A percentile compares a stretch with the other conserved stretches of the same genome.
Conservation (phyloP, 2,888 invertebrate genomes). For the Ptilodon capucinus region DNA sequence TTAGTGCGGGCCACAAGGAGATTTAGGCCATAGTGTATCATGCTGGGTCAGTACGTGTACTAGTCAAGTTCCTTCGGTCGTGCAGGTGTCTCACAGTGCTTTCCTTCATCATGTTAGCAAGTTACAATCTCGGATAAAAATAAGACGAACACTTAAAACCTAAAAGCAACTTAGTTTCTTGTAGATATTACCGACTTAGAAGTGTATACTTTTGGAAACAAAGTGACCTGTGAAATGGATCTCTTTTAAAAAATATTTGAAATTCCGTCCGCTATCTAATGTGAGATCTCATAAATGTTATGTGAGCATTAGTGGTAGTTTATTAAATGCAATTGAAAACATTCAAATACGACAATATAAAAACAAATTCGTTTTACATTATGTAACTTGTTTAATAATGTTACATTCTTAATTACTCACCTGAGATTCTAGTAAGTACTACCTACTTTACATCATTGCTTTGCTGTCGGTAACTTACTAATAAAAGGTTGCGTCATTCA, state of each 20-base stretch:
- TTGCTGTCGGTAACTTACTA: conserved; percentile 57
- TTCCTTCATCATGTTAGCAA: too few relatives aligned
- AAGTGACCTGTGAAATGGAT: not conserved
- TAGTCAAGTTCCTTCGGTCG: too few relatives aligned
- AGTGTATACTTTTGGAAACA: not conserved
- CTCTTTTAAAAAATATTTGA: not conserved
- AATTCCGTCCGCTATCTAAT: conserved; percentile 9
- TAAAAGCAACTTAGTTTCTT: too few relatives aligned
- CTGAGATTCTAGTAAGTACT: conserved; percentile 45
- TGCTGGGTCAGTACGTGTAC: too few relatives aligned
- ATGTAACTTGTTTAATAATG: conserved; percentile 36
- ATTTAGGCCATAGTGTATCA: too few relatives aligned
- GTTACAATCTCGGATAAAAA: too few relatives aligned
- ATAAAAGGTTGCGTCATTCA: conserved; percentile 69
- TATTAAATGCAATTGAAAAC: conserved; percentile 20
- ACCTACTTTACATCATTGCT: conserved; percentile 52
- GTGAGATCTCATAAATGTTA: conserved; percentile 15
- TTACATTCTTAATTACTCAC: conserved; percentile 39
- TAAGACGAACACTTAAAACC: too few relatives aligned
- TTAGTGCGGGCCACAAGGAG: too few relatives aligned
- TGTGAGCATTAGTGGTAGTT: conserved; percentile 4
- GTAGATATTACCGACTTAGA: too few relatives aligned
- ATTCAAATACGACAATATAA: conserved; percentile 8
- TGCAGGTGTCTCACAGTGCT: too few relatives aligned
- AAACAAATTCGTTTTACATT: conserved; percentile 30